phyloP scores from a whole-genome alignment of 2,113 vertebrate genomes.

The Percopsis transmontana region DNA sequence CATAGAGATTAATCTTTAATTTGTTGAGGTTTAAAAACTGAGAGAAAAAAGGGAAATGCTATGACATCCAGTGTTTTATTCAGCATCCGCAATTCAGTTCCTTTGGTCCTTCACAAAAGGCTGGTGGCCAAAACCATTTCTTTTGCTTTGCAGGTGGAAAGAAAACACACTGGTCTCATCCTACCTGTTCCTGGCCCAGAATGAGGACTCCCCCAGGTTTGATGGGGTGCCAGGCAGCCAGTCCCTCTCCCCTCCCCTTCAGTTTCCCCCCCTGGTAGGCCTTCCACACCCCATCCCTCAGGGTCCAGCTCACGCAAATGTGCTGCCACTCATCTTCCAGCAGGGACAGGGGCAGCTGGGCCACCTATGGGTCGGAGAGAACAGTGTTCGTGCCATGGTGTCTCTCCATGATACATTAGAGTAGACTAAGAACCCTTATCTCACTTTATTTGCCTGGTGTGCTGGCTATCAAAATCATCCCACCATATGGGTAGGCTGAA shows the following conservation, averaged over 20 bases:
- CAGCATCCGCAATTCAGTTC: background rate
- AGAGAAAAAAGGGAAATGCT: too few species aligned
- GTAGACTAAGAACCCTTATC: background rate
- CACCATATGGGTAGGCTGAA: too few species aligned
- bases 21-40: too few species aligned
- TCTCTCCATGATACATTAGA: background rate
- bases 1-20: too few species aligned
- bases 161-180: too few species aligned
- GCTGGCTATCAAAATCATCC: too few species aligned
- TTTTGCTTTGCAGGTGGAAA: too few species aligned
- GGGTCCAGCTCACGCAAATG: constrained; percentile 92
- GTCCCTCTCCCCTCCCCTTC: constrained; percentile 85
- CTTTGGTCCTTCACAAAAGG: background rate
- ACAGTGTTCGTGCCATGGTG: background rate
- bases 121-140: too few species aligned
- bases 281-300: constrained; percentile 92
- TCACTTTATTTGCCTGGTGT: background rate
- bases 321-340: constrained; percentile 91
- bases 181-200: constrained; percentile 96
- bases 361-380: constrained; percentile 76
- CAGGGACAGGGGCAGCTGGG: constrained; percentile 88
- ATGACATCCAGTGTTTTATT: too few species aligned
- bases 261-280: constrained; percentile 87
- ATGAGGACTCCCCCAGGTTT: constrained; percentile 91
- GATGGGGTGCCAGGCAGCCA: constrained; percentile 95